phyloP scores from a whole-genome alignment of 2,888 invertebrate species.

The Terebella lapidaria region DNA sequence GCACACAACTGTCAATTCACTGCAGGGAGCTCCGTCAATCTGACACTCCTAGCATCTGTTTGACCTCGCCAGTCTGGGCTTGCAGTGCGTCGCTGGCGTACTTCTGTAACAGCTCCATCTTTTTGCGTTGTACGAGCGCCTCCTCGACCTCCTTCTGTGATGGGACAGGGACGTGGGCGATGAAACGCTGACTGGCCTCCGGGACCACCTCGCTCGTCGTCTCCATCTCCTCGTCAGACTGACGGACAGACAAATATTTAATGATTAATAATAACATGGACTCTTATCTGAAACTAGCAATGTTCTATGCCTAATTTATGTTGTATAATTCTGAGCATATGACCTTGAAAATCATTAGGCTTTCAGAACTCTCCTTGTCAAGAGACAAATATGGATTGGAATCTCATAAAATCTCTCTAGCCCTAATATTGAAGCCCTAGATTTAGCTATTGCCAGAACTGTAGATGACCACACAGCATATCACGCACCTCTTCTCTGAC shows the following conservation, averaged over 20 bases:
- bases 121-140: conserved; percentile 82
- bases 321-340: neutral
- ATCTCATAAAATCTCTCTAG: too few relatives aligned
- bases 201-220: neutral
- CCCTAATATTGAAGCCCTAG: too few relatives aligned
- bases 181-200: conserved; percentile 57
- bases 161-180: conserved; percentile 86
- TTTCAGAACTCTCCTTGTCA: neutral
- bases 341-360: neutral
- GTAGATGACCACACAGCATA: too few relatives aligned
- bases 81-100: conserved; percentile 60
- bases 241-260: neutral
- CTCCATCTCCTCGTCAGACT: conserved; percentile 4
- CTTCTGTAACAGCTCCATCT: conserved; percentile 82
- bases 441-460: too few relatives aligned
- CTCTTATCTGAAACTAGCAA: neutral
- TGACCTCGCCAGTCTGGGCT: conserved; percentile 50
- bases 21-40: too few relatives aligned
- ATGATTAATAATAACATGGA: too few relatives aligned
- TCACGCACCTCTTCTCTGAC: conserved; percentile 35
- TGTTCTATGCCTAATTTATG: neutral
- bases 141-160: conserved; percentile 91
- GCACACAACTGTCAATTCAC: too few relatives aligned
- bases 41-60: conserved; percentile 38
- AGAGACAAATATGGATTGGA: neutral